A percentile compares a stretch with the other conserved stretches of the same genome.
Conservation (phyloP, 2,113 vertebrate species). For the Candoia aspera region DNA sequence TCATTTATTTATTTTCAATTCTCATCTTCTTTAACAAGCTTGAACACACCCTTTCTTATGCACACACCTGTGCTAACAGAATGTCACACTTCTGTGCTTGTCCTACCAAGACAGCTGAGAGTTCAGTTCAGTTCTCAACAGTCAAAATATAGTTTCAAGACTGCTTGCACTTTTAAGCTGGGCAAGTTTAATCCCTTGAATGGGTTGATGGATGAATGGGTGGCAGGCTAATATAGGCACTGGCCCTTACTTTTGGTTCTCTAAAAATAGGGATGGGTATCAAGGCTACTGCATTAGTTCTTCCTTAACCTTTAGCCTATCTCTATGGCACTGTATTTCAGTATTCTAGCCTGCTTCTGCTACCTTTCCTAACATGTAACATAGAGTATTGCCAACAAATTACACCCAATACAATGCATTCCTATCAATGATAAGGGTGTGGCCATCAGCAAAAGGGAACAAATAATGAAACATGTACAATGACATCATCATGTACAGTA, state of each 20-base stretch:
- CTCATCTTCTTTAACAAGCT: background rate
- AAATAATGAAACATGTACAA: background rate
- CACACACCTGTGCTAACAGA: background rate
- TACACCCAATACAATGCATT: background rate
- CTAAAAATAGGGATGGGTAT: background rate
- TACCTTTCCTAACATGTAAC: background rate
- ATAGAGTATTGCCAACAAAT: background rate
- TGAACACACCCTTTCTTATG: background rate
- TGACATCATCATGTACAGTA: background rate
- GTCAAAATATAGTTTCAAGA: background rate
- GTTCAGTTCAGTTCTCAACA: background rate
- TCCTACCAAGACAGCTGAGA: background rate
- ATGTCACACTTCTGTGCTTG: background rate
- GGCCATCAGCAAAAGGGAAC: background rate
- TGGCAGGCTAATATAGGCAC: background rate
- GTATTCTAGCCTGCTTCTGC: background rate
- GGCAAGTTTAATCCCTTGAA: background rate
- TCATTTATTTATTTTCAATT: background rate
- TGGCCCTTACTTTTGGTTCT: background rate
- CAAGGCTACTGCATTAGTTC: background rate
- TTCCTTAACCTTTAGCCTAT: background rate
- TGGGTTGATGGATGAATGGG: background rate
- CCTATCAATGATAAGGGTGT: background rate
- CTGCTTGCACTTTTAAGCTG: background rate
- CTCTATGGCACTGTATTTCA: background rate